Evolutionary conservation across 35 echinoderm and acorn worm genomes (phyloP).

Genomic region (Apostichopus californicus): DNA sequence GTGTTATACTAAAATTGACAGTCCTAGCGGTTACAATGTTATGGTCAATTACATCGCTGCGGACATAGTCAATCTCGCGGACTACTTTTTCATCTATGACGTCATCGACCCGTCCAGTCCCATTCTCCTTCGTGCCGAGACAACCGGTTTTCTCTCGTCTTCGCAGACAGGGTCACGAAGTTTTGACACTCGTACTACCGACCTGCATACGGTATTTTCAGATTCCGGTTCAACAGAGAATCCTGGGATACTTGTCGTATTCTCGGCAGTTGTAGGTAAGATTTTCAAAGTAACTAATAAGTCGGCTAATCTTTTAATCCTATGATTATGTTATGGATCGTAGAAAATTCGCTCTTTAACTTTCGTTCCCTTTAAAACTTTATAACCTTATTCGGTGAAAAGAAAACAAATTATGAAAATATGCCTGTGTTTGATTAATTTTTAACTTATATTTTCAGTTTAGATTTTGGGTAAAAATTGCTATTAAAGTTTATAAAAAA

Average conservation of each 20-base stretch:
- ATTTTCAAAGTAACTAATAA: background rate
- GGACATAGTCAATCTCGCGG: background rate
- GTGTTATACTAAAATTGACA: background rate
- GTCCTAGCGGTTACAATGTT: background rate
- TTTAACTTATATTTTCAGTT: no score
- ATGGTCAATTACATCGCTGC: background rate
- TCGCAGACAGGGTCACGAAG: background rate
- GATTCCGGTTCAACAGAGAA: background rate
- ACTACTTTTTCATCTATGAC: background rate
- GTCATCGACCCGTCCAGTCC: background rate
- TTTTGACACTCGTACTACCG: background rate
- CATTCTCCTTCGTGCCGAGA: background rate
- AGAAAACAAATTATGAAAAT: no score
- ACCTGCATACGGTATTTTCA: background rate
- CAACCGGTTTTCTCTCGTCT: background rate
- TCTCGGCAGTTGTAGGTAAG: constrained; percentile 1
- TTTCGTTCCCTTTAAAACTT: background rate
- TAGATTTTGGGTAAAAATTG: no score
- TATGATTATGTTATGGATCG: background rate
- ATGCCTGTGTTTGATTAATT: no score
- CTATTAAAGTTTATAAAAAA: no score
- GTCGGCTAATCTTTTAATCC: background rate
- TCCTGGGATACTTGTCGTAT: background rate
- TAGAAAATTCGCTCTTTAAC: no score
- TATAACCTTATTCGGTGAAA: no score